Evolutionary conservation across 2,797 vertebrate genomes (phyloP).

Genomic region (Sciurus vulgaris): DNA sequence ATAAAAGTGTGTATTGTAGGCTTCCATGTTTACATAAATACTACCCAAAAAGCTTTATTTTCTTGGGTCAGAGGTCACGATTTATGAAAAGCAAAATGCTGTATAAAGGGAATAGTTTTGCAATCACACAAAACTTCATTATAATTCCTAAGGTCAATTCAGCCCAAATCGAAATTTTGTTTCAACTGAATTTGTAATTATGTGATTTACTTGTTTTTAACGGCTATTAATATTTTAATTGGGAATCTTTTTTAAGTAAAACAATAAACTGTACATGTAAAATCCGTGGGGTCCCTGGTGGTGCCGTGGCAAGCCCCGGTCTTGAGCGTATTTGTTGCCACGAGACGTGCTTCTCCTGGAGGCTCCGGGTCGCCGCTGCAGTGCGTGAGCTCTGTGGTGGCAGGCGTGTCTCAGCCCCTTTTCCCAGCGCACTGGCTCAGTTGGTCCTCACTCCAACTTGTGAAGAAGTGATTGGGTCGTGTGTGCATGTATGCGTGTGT

Average conservation of each 20-base stretch:
- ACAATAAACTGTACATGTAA: slow-evolving; percentile 29
- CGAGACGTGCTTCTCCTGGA: not conserved
- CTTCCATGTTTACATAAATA: slow-evolving; percentile 68
- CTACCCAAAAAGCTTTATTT: slow-evolving; percentile 76
- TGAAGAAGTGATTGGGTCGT: not conserved
- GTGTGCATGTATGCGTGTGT: not conserved
- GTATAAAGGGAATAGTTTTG: slow-evolving; percentile 52
- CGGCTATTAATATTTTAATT: slow-evolving; percentile 74
- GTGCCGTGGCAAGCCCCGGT: not conserved
- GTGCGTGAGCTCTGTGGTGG: accelerated
- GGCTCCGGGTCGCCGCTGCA: no score
- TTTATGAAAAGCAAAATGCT: slow-evolving; percentile 34
- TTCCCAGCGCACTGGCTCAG: not conserved
- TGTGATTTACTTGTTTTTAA: slow-evolving; percentile 81
- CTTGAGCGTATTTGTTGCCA: accelerated
- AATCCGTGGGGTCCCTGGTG: not conserved
- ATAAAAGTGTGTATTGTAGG: not conserved
- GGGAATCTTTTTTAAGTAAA: slow-evolving; percentile 84
- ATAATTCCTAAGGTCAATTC: slow-evolving; percentile 56
- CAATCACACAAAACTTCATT: slow-evolving; percentile 52
- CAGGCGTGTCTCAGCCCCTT: accelerated
- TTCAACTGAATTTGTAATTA: slow-evolving; percentile 75
- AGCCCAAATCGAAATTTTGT: slow-evolving; percentile 66
- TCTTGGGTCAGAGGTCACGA: slow-evolving; percentile 31
- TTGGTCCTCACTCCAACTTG: not conserved